Evolutionary conservation across 2,888 invertebrate genomes (phyloP).

Genomic region (Colostygia pectinataria): DNA sequence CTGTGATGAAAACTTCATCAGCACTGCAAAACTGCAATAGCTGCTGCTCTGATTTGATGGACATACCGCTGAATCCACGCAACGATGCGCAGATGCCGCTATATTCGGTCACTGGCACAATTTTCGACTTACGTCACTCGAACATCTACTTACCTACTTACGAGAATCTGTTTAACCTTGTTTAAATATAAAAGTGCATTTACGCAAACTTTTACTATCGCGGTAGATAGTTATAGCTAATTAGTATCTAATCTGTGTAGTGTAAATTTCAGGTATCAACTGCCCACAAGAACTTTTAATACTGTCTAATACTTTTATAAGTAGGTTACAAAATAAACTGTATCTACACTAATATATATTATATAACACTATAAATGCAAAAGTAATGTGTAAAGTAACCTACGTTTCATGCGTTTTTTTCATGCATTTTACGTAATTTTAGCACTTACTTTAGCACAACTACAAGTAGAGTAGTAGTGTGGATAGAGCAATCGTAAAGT

Average conservation of each 20-base stretch:
- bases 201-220: slow-evolving; percentile 20
- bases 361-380: too few relatives aligned
- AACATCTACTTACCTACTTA: slow-evolving; percentile 9
- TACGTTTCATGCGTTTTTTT: too few relatives aligned
- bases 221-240: neutral
- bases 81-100: slow-evolving; percentile 18
- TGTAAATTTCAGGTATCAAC: too few relatives aligned
- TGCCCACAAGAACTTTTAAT: too few relatives aligned
- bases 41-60: neutral
- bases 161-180: slow-evolving; percentile 18
- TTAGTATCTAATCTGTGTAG: too few relatives aligned
- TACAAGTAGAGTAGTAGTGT: neutral
- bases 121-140: slow-evolving; percentile 18
- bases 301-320: too few relatives aligned
- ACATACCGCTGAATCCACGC: neutral
- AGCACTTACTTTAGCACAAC: neutral
- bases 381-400: too few relatives aligned
- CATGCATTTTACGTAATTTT: too few relatives aligned
- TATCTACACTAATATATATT: too few relatives aligned
- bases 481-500: slow-evolving; percentile 1
- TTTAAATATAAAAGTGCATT: slow-evolving; percentile 18
- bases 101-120: slow-evolving; percentile 23
- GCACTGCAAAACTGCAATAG: too few relatives aligned
- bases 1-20: too few relatives aligned
- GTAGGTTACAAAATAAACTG: too few relatives aligned